Evolutionary conservation across 2,113 vertebrate species (phyloP).

Genomic region (Spermophilus dauricus): DNA sequence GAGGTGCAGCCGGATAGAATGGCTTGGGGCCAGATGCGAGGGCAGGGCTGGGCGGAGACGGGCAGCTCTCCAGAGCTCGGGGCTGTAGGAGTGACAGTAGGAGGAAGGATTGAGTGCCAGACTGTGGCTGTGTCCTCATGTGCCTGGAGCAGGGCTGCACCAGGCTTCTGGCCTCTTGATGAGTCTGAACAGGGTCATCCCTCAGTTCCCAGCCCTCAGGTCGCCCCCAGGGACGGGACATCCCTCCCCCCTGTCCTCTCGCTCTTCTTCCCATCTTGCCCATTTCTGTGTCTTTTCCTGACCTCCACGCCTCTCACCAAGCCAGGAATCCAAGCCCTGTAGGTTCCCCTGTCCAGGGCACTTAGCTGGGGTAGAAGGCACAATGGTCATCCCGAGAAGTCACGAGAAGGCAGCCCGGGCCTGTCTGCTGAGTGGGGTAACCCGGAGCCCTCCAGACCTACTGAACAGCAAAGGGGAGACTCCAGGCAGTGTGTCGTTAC

Average conservation of each 20-base stretch:
- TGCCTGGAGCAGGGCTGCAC: not conserved
- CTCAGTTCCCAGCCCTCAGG: not conserved
- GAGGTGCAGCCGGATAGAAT: not conserved
- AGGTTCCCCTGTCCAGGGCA: not conserved
- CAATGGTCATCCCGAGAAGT: not conserved
- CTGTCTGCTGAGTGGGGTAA: not conserved
- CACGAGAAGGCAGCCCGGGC: not conserved
- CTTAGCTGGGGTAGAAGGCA: not conserved
- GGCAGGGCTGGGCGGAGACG: not conserved
- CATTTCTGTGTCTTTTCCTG: not conserved
- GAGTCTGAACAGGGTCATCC: not conserved
- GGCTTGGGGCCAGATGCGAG: not conserved
- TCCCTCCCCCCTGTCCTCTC: not conserved
- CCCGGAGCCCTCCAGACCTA: not conserved
- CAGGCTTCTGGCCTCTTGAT: not conserved
- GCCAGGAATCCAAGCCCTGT: too few relatives aligned
- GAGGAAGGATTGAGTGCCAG: not conserved
- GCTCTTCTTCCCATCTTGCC: not conserved
- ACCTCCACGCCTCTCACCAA: not conserved
- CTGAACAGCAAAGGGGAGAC: not conserved
- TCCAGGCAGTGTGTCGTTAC: not conserved
- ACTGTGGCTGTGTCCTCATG: rapidly evolving
- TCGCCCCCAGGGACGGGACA: not conserved
- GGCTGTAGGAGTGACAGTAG: not conserved
- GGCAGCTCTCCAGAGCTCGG: not conserved